Percentiles rank a stretch among this genome's conserved stretches.
Evolutionary conservation across 1,140 invertebrate species (phyloP).

Genomic region (Euura lappo): DNA sequence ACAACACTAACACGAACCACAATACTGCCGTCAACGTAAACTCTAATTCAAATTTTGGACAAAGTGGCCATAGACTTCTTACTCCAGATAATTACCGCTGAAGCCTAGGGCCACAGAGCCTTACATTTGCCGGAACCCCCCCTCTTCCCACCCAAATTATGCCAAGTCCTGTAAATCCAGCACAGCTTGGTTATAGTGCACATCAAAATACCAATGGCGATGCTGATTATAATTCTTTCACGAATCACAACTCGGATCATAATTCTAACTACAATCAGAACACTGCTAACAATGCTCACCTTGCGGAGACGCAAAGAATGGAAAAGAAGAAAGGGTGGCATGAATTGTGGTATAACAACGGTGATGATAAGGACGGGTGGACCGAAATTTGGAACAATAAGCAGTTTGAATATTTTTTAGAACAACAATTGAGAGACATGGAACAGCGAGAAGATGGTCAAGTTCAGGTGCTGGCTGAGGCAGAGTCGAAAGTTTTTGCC

Average conservation of each 20-base stretch:
- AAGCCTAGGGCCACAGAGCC: background rate
- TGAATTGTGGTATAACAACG: conserved; percentile 19
- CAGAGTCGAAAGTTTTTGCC: background rate
- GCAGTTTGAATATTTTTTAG: conserved; percentile 17
- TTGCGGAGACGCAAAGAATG: background rate
- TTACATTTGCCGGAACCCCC: background rate
- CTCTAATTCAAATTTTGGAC: background rate
- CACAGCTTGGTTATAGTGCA: background rate
- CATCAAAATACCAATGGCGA: background rate
- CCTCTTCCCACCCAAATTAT: background rate
- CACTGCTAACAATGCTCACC: background rate
- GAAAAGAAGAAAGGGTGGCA: conserved; percentile 13
- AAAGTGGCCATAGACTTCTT: background rate
- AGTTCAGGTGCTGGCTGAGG: background rate
- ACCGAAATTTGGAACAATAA: conserved; percentile 25
- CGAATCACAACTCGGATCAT: conserved; percentile 15
- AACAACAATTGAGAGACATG: conserved; percentile 12
- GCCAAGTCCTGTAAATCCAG: background rate
- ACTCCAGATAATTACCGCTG: background rate
- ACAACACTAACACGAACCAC: background rate
- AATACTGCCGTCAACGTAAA: background rate
- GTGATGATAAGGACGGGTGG: conserved; percentile 18
- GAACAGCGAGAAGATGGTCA: background rate
- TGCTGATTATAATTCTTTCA: conserved; percentile 15
- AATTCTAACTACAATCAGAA: conserved; percentile 13